Evolutionary conservation across 2,113 vertebrate species (phyloP), one percentile per base, ranked within the genome.

Genomic region (Monarcha castaneiventris): DNA sequence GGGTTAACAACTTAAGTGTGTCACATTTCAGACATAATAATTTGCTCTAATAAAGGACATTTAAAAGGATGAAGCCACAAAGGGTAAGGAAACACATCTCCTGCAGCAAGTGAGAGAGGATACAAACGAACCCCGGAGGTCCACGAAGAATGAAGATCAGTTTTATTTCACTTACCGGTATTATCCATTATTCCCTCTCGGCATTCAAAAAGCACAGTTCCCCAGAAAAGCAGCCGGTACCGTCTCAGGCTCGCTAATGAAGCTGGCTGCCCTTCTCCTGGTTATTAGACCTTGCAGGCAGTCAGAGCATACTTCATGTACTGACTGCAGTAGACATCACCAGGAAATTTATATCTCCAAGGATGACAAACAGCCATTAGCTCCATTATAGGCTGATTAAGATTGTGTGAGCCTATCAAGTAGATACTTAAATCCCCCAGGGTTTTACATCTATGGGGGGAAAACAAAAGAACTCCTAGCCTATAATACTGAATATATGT

Each of bases 291-390:
- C 97, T 98, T 96, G 96, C 97, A 97, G 97, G 97, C 97, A 97
- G 97, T 96, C 94, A 83, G 89, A 97, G 97, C 94, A 97, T 91
- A 96, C 97, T 98, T 97, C 97, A 97, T 97, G 97, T 94, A 95
- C 97, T 97, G 97, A 97, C 97, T 98, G 98, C 98, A 97, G 98
- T 96, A 98, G 98, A 98, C 98, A 98, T 97, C 96, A 97, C 97
- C 97, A 97, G 98, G 98, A 98, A 98, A 98, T 98, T 98, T 98
- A 98, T 98, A 98, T 98, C 98, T 98, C 98, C 97, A 97, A 98
- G 98, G 98, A 98, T 98, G 98, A 98, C 98, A 98, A 98, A 98
- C 97, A 98, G 97, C 98, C 98, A 98, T 98, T 98, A 98, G 98
- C 97, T 98, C 98, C 98, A 98, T 98, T 98, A 98, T 96, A 96